phyloP scores from a whole-genome alignment of 2,797 vertebrate species.

The Coluber constrictor region DNA sequence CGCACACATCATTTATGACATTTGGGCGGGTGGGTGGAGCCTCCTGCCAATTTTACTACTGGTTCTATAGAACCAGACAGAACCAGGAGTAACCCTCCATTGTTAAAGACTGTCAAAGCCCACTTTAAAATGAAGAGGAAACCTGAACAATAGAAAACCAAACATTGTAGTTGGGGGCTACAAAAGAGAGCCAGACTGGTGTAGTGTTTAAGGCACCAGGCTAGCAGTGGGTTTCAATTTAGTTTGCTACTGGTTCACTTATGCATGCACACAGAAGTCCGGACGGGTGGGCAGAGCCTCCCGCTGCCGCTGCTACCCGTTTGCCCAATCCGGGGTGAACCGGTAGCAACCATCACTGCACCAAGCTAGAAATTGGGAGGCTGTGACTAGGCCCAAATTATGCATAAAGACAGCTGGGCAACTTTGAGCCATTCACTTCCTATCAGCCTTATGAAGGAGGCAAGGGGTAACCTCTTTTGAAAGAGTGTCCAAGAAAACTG shows the following conservation, averaged over 20 bases:
- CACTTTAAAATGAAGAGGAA: neutral
- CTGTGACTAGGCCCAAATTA: neutral
- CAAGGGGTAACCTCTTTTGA: neutral
- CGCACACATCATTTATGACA: no score
- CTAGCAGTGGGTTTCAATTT: no score
- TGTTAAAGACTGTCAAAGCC: neutral
- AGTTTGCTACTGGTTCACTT: no score
- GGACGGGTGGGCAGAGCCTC: no score
- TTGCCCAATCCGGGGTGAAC: no score
- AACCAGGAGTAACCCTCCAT: no score
- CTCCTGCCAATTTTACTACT: no score
- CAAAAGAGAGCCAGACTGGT: neutral
- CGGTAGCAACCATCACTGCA: neutral
- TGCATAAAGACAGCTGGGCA: neutral
- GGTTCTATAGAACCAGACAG: no score
- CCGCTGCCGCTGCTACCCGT: fast-evolving
- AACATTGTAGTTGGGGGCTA: neutral
- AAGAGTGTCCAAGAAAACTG: neutral
- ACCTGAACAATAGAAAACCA: neutral
- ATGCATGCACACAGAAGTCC: no score
- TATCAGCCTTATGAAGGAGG: neutral
- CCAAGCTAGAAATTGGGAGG: neutral
- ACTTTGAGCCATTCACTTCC: neutral
- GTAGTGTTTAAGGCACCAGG: neutral
- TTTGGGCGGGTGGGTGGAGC: no score